Evolutionary conservation across 2,113 vertebrate species (phyloP).

Genomic region (Callopanchax toddi): DNA sequence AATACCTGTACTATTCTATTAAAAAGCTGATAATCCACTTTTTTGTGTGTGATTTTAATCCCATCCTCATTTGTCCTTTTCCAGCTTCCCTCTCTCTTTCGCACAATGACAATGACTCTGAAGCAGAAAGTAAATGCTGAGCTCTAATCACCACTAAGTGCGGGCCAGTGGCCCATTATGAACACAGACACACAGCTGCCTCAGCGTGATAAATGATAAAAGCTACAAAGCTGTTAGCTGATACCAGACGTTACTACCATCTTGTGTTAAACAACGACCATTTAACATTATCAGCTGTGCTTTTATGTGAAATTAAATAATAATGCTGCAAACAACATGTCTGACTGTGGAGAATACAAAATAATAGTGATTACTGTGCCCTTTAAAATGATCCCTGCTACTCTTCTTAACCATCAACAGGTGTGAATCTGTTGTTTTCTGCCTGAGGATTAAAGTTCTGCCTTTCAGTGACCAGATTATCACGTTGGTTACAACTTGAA

Average conservation of each 20-base stretch:
- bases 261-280: conserved; percentile 22
- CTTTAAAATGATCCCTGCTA: no score
- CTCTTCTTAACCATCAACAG: no score
- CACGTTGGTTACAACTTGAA: no score
- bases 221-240: conserved; percentile 17
- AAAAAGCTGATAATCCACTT: no score
- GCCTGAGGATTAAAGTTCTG: no score
- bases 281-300: conserved; percentile 1
- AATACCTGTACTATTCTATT: no score
- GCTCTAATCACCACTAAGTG: conserved; percentile 40
- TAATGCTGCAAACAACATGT: conserved; percentile 10
- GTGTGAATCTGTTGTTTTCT: no score
- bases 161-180: conserved; percentile 35
- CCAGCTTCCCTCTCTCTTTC: not conserved
- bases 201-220: conserved; percentile 35
- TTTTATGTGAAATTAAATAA: conserved; percentile 17
- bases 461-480: no score
- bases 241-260: conserved; percentile 11
- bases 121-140: conserved; percentile 23
- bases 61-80: no score
- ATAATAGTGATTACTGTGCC: conserved; percentile 12
- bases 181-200: conserved; percentile 17
- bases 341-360: not conserved
- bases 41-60: no score
- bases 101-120: conserved; percentile 13